Evolutionary conservation across 2,113 vertebrate species (phyloP), one percentile per base, ranked within the genome.

Genomic region (Cygnus buccinator): DNA sequence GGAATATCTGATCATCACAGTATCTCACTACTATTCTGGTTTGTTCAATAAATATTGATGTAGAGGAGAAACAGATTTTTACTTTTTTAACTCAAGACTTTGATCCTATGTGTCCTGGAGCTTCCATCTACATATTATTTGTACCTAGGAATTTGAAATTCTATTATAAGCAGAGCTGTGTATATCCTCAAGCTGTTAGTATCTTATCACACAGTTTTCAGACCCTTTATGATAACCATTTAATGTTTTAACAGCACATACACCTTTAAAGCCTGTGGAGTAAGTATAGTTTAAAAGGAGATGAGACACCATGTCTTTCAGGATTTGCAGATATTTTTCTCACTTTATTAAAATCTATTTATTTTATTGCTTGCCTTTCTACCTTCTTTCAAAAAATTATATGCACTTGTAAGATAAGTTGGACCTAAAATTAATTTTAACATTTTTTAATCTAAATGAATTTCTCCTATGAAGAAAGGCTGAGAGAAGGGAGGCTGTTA

Each of bases 161-260:
- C 7, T 81, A 5, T 39, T 46, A 25, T 23, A 78, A 74, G 7
- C 20, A 81, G 22, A 71, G 10, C 15, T 59, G 31, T 19, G 5
- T n/a, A 58, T 39, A 87, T 9, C 5, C 22, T 66, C 0, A 0
- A 20, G 7, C 13, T 67, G 4, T 54, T 70, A 66, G 4, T 15
- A 66, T 48, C 48, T 77, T 74, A 35, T 11, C 25, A 61, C 41
- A 28, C 18, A 46, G 10, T 31, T 18, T 55, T 62, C 82, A 87
- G 37, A 55, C 13, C 18, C 28, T 52, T 17, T 5, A 7, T 29
- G 18, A 78, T 61, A 58, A 73, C 8, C 5, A 58, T 57, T 79
- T 90, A 4, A n/a, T 43, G 3, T 5, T 26, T 61, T 86, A 76
- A 28, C 17, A 54, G 4, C 26, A 68, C 1, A 0, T 39, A 73